Evolutionary conservation across 2,113 vertebrate genomes (phyloP), one percentile per base, ranked within the genome.

Genomic region (Amazona guildingii): DNA sequence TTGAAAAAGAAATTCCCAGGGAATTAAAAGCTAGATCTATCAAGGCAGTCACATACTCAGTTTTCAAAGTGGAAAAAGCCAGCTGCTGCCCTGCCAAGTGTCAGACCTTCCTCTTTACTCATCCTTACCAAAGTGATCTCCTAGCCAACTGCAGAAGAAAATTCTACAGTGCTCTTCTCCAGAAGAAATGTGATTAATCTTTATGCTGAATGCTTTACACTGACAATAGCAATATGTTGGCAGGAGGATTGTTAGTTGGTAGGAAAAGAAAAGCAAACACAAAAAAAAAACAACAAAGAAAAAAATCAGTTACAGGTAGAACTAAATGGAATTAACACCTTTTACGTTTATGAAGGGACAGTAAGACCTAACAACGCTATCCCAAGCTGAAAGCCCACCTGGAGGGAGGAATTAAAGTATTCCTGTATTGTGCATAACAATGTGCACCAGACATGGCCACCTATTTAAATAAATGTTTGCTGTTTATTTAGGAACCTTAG

Each of bases 41-140:
- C 83, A 91, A 92, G 69, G 77, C 92, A 84, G 59, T 33, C 77
- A 54, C 83, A 95, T 89, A 57, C 57, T 94, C 92, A 74, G 54
- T 95, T 97, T 96, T 91, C 94, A 87, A 92, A 94, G 67, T 95
- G 94, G 95, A 97, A 97, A 97, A 96, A 92, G 88, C 52, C 96
- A 97, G 94, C 91, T 97, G 95, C 91, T 87, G 74, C 77, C 83
- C 11, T 86, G 83, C 73, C 90, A 91, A 94, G 29, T 68, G 52
- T 62, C 77, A 95, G 77, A 82, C 63, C n/a, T 87, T 91, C 33
- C 33, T 72, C 86, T 88, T 86, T 39, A 90, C 29, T 44, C 86
- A 89, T 80, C 41, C 74, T 46, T 75, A 72, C n/a, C 61, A n/a
- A 75, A 88, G 66, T 72, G 79, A 79, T 51, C 54, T 85, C 49